Evolutionary conservation across 2,888 invertebrate species (phyloP), one percentile per base, ranked within the genome.

Genomic region (Leucophenga maculata): DNA sequence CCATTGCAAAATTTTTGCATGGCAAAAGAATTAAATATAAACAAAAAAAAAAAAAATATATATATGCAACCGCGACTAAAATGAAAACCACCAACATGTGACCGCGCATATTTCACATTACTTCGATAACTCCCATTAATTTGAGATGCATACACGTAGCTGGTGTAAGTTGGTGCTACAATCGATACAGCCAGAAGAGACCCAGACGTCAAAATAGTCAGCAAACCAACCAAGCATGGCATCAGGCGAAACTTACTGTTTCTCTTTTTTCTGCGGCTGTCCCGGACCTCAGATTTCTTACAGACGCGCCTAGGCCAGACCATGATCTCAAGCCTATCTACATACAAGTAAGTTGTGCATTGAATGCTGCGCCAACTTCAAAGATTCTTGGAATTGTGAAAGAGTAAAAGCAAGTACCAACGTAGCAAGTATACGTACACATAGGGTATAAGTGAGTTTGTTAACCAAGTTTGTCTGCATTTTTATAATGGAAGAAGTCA

Each of bases 111-210:
- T 82, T 80, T 80, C 80, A 72, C 80, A 80, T 76, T 78, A 75
- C 71, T 79, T 78, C 80, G 80, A 80, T 80, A 80, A 80, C 82
- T 80, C 82, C 74, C 82, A 82, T 80, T 82, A 80, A 82, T 82
- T 80, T 82, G 73, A 79, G 80, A 64, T 16, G 48, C 48, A 72
- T 72, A 78, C 71, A 39, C 8, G 39, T 6, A 39, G 39, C 8
- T 11, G 39, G 39, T 39, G 39, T 39, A 39, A 11, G 39, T 39
- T 39, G 39, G 39, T 39, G 11, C 8, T 39, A 39, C 39, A 39
- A 39, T 39, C 39, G 39, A 39, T 8, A 39, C 39, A 39, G 39
- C 39, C 11, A 39, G n/a, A n/a, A n/a, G n/a, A n/a, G 39, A 39
- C 39, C 8, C 26, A 26, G 26, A 26, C 26, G 26, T 26, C 26